phyloP scores from a whole-genome alignment of 2,797 vertebrate species.

The Arnoldichthys spilopterus region DNA sequence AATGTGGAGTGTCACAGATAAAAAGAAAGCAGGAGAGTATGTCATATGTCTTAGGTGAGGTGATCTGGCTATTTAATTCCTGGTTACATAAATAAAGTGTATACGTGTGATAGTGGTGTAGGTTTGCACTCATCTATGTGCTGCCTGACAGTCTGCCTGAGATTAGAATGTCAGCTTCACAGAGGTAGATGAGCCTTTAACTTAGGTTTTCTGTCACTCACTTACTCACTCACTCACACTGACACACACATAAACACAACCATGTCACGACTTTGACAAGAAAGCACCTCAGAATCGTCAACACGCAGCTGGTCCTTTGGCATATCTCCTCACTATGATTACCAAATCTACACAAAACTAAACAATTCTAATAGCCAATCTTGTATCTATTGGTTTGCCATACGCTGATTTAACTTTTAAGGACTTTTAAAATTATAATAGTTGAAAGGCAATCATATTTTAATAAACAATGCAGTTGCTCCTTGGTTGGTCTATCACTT shows the following conservation, averaged over 20 bases:
- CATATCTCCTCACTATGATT: not conserved
- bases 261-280: not conserved
- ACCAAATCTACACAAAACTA: not conserved
- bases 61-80: not conserved
- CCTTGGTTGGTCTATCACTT: not conserved
- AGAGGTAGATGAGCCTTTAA: conserved; percentile 21
- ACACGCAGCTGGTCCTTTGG: not conserved
- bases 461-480: not conserved
- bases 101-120: not conserved
- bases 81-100: conserved; percentile 44
- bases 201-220: conserved; percentile 11
- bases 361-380: not conserved
- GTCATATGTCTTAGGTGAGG: not conserved
- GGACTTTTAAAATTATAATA: not conserved
- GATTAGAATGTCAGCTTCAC: conserved; percentile 41
- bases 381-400: not conserved
- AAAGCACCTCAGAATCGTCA: not conserved
- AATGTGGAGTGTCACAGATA: conserved; percentile 3
- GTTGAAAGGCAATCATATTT: not conserved
- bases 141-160: conserved; percentile 33
- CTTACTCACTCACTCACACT: not conserved
- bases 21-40: not conserved
- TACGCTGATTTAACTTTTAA: not conserved
- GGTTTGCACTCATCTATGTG: conserved; percentile 34
- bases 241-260: no score